Percentiles rank a stretch among this genome's conserved stretches.
These are phyloP conservation scores for Pseudocheirus occidentalis DNA, from an alignment of 2,797 vertebrate species.

Conservation along the genomic window DNA sequence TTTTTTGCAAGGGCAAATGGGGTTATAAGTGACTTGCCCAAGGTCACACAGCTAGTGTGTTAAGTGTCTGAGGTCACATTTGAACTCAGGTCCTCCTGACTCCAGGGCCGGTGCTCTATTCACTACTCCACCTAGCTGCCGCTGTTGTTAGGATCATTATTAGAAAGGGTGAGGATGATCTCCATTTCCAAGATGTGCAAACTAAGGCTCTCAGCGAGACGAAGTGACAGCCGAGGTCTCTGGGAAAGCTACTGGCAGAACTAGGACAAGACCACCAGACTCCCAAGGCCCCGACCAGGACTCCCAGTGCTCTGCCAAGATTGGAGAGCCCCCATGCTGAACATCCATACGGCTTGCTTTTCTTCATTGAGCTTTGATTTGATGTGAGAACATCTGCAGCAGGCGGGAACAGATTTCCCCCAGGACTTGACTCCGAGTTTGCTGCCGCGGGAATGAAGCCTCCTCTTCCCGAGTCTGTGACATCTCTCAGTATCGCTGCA, in stretches of 20 bases:
- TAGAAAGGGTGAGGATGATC: neutral
- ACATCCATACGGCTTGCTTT: conserved; percentile 36
- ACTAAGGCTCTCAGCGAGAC: neutral
- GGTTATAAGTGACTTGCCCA: no score
- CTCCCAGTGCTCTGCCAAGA: neutral
- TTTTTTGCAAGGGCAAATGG: no score
- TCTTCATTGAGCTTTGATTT: conserved; percentile 45
- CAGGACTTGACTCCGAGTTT: conserved; percentile 56
- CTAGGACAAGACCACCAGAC: neutral
- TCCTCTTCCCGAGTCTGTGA: conserved; percentile 6
- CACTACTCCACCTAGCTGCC: no score
- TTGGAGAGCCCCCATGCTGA: neutral
- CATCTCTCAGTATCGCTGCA: conserved; percentile 51
- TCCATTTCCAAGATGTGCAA: neutral
- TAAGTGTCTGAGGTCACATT: no score
- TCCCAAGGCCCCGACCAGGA: neutral
- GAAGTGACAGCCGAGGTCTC: neutral
- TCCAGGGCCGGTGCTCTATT: no score
- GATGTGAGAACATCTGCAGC: conserved; percentile 69
- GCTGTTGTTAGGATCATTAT: neutral
- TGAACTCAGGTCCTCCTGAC: no score
- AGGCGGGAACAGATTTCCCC: conserved; percentile 41
- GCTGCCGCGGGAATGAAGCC: conserved; percentile 4
- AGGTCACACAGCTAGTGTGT: no score
- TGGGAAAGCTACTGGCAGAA: neutral